Base-by-base conservation (phyloP, 2,113 vertebrate species). In the Phalacrocorax pelagicus region DNA sequence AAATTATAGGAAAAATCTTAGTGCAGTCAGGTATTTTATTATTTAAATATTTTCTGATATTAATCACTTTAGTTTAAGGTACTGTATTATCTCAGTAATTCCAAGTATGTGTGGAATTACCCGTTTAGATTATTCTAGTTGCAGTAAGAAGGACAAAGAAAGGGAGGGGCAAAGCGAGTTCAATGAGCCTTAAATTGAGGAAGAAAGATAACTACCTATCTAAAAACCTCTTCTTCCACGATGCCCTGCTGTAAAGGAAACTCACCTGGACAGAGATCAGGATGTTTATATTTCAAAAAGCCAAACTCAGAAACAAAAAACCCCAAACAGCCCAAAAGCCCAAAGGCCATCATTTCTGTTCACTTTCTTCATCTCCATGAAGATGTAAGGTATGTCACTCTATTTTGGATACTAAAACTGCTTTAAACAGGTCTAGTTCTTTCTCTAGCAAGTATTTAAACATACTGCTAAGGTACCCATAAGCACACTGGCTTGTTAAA, bases 71-170 rank as follows among this genome's bases (percentile, higher is more conserved):
- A 40, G 23, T 54, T 92, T 90, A 77, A 93, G 42, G 63, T 90
- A 70, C 12, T 66, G 27, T 30, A 69, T 77, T 94, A 91, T 85
- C 87, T 87, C 74, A 90, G 75, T 90, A 93, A 97, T 91, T 92
- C 72, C 79, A 95, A 89, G 63, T 58, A 94, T 84, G 75, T 17
- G 42, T 67, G 75, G 90, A 93, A 96, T 81, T 75, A 85, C 26
- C 29, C 38, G 58, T 86, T 93, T 61, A 90, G 73, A 91, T 75
- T 84, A 65, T 79, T 75, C 72, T n/a, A 74, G 34, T 23, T 77
- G 38, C 42, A 90, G 23, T 91, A 85, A 84, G 18, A 58, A 79
- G n/a, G 65, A 89, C 38, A 78, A 71, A 88, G 52, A 90, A 93
- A 93, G 40, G 42, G 49, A 49, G 36, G 63, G 47, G 57, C 42